Conservation (phyloP, 2,888 invertebrate genomes). For the Thera obeliscata region DNA sequence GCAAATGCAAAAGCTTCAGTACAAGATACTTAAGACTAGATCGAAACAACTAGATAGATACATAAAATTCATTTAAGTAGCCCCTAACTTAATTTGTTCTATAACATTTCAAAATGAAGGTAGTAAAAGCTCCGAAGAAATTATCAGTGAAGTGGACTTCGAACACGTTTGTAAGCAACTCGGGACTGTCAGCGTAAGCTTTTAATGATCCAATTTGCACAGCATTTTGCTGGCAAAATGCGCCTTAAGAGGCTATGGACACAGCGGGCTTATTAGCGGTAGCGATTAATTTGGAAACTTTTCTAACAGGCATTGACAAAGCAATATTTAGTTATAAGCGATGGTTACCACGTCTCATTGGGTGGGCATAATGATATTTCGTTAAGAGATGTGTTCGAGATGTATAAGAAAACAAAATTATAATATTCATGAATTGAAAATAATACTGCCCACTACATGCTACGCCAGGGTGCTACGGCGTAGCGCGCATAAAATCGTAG, state of each 20-base stretch:
- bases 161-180: constrained; percentile 63
- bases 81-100: constrained; percentile 17
- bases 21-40: background rate
- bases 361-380: too few species aligned
- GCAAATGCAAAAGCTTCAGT: background rate
- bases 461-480: too few species aligned
- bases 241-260: constrained; percentile 40
- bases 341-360: too few species aligned
- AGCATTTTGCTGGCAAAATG: constrained; percentile 55
- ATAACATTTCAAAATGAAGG: constrained; percentile 26
- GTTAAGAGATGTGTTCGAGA: too few species aligned
- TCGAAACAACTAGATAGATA: background rate
- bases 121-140: constrained; percentile 35
- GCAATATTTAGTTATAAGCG: too few species aligned
- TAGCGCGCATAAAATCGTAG: too few species aligned
- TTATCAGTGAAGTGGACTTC: constrained; percentile 47
- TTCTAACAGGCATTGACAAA: too few species aligned
- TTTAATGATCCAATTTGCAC: constrained; percentile 71
- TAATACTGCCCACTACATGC: too few species aligned
- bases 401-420: too few species aligned
- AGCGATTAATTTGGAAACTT: background rate
- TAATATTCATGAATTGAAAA: too few species aligned
- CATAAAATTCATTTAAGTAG: background rate
- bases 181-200: constrained; percentile 66
- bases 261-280: background rate